Conservation (phyloP, 2,113 vertebrate genomes). For the Chlamydotis undulata region DNA sequence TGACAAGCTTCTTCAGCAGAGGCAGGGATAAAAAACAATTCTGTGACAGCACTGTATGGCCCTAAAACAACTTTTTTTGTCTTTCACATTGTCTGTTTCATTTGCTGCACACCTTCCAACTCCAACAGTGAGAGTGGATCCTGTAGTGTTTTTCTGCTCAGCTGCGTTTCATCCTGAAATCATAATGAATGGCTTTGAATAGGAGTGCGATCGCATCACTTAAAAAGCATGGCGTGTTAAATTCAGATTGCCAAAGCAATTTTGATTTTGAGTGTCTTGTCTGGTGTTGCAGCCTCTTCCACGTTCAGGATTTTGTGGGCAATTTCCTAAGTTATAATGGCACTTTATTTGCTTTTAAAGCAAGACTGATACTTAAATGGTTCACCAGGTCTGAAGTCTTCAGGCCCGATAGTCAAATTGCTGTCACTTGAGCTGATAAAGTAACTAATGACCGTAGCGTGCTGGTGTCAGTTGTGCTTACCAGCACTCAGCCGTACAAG, state of each 20-base stretch:
- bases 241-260: neutral
- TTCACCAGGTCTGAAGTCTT: neutral
- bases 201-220: neutral
- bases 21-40: neutral
- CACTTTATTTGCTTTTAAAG: neutral
- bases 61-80: neutral
- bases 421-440: neutral
- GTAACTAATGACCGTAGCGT: neutral
- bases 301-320: neutral
- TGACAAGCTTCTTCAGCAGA: neutral
- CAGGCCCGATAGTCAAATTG: neutral
- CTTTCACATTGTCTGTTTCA: neutral
- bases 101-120: neutral
- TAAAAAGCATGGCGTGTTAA: neutral
- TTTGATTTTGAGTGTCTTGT: neutral
- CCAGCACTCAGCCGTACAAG: neutral
- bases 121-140: neutral
- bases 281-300: neutral
- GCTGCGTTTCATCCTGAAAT: neutral
- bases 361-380: neutral
- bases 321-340: neutral
- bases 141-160: neutral
- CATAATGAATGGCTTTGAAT: neutral
- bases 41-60: neutral
- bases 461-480: neutral